Base-by-base conservation (phyloP, 2,797 vertebrate genomes). In the Salarias fasciatus region DNA sequence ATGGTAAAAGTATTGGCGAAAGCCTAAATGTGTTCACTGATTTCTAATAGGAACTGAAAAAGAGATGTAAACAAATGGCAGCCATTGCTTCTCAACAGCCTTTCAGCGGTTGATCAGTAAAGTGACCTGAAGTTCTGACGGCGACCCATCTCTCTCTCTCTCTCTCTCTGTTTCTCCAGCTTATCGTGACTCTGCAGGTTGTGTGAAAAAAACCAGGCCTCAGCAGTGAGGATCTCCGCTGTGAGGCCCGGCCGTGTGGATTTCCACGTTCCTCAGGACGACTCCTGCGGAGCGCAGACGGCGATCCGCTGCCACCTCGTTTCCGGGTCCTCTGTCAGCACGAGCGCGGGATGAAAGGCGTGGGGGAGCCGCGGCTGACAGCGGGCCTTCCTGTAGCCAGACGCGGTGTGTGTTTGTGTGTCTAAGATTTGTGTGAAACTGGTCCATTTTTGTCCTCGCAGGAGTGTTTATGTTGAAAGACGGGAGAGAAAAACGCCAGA, bases 401-500 rank as follows among this genome's bases (percentile, higher is more conserved):
- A 76, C 41, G 33, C 46, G 48, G 52, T 11, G 1, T 11, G 1
- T 80, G 59, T 84, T 82, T 85, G 49, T 75, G 44, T 75, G 36
- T 71, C 63, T 67, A 47, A 40, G 31, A 67, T 66, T 35, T 52
- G 52, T 46, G 53, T 57, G 48, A 74, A 57, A 1, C 0, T 2
- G 11, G 38, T 66, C 48, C 50, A 61, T 69, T 69, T 82, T 44
- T 71, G 65, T 58, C 30, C 29, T 49, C 63, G 2, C 14, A 58
- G 38, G 37, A 44, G 42, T 79, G 79, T 86, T 87, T 86, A 76
- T 71, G 67, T 85, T 77, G 53, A 63, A 63, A 61, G 45, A 24
- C 37, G 57, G 43, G 55, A 67, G 60, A 36, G 43, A 68, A n/a
- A 54, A 67, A 75, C 44, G 0, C 40, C 24, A 28, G 49, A 71